phyloP scores from a whole-genome alignment of 2,113 vertebrate genomes.

The Bujurquina vittata region DNA sequence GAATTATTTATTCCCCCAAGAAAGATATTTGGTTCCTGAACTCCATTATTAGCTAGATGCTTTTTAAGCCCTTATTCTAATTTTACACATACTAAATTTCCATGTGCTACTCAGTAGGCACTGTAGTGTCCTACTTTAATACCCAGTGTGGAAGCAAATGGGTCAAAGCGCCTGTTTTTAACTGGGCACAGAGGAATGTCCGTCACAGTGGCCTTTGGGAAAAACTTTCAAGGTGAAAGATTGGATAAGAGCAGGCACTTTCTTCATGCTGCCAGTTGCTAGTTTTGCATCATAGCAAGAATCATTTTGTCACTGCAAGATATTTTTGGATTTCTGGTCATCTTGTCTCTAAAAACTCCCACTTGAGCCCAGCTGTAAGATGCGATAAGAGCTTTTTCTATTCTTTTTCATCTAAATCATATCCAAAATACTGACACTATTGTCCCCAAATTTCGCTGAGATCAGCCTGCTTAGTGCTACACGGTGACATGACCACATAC shows the following conservation, averaged over 20 bases:
- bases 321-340: slow-evolving; percentile 13
- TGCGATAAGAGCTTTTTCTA: slow-evolving; percentile 22
- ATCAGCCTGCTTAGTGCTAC: not conserved
- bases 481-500: not conserved
- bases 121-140: slow-evolving; percentile 53
- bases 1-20: slow-evolving; percentile 26
- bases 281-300: slow-evolving; percentile 9
- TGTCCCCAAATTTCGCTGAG: slow-evolving; percentile 18
- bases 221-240: slow-evolving; percentile 37
- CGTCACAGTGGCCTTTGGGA: not conserved
- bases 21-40: slow-evolving; percentile 3
- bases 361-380: slow-evolving; percentile 31
- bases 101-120: slow-evolving; percentile 32
- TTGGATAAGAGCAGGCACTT: not conserved
- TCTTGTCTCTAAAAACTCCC: slow-evolving; percentile 12
- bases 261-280: not conserved
- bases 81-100: slow-evolving; percentile 45
- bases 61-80: slow-evolving; percentile 36
- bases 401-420: slow-evolving; percentile 22
- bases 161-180: slow-evolving; percentile 41
- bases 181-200: slow-evolving; percentile 19
- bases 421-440: slow-evolving; percentile 17
- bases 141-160: slow-evolving; percentile 31
- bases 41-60: slow-evolving; percentile 7
- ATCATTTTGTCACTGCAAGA: slow-evolving; percentile 14